Percentiles rank a stretch among this genome's conserved stretches.
phyloP scores from a whole-genome alignment of 37 sponge, comb jelly and placozoan species.

The Bolinopsis microptera region DNA sequence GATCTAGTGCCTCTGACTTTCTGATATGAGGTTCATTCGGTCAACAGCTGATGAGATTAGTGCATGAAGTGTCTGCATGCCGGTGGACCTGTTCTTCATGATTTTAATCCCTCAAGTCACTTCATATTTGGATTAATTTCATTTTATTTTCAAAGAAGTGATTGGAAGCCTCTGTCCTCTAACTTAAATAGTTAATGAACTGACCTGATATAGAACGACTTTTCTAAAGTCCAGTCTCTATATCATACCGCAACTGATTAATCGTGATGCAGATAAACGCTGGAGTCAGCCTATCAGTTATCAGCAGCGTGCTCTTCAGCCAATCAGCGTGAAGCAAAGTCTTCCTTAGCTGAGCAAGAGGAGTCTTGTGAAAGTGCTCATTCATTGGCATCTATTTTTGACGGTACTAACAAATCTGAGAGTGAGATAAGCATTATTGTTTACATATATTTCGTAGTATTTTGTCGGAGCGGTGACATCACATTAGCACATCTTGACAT shows the following conservation, averaged over 20 bases:
- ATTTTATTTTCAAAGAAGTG: background rate
- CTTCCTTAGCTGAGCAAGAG: too few species aligned
- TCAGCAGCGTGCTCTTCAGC: too few species aligned
- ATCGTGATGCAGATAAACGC: background rate
- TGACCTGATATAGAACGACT: background rate
- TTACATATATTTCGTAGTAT: too few species aligned
- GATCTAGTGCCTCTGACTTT: too few species aligned
- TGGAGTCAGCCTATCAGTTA: background rate
- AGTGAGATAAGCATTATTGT: too few species aligned
- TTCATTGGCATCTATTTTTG: background rate
- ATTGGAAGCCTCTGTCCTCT: background rate
- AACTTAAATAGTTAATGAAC: background rate
- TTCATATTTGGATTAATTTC: background rate
- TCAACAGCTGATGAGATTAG: background rate
- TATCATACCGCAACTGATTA: background rate
- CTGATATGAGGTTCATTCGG: background rate
- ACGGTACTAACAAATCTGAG: too few species aligned
- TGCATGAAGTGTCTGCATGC: background rate
- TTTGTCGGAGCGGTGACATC: too few species aligned
- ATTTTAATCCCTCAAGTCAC: too few species aligned
- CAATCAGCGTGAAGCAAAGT: too few species aligned
- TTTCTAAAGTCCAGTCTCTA: background rate
- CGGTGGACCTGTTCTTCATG: background rate
- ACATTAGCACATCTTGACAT: too few species aligned
- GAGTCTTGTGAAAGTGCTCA: too few species aligned